Evolutionary conservation across 2,113 vertebrate species (phyloP), one percentile per base, ranked within the genome.

Genomic region (Oxyura jamaicensis): DNA sequence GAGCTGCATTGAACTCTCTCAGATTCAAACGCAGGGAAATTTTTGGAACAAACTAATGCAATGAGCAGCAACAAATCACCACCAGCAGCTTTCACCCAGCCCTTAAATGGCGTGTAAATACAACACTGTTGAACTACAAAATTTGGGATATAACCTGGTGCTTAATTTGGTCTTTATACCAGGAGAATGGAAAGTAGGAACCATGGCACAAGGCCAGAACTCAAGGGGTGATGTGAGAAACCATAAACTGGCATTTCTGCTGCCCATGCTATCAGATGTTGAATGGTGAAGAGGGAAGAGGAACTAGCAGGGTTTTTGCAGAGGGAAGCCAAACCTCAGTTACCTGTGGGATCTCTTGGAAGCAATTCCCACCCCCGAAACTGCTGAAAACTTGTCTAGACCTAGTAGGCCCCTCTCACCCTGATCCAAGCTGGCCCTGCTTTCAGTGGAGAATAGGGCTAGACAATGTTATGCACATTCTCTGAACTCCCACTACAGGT

Each of bases 181-280:
- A 58, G 39, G 60, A 87, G 16, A 85, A 29, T 11, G 13, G 44
- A 41, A 41, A 0, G 0, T 44, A 33, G 68, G 42, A 90, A 44
- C 8, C 33, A 33, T 2, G 41, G 33, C 69, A 81, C 25, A 56
- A 80, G 91, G n/a, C 13, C 62, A 63, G 60, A 81, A 44, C 56
- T 59, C 55, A 44, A 41, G 77, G 15, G 15, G 4, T 41, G 42
- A 52, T 68, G 26, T 68, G 66, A 52, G n/a, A 87, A 56, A 74
- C 15, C 52, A 65, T 44, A 75, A 60, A 41, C 3, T 5, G 72
- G 28, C 19, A 22, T 13, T 84, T 83, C 73, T 86, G 31, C 48
- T 46, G n/a, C 25, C 44, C 3, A 3, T 36, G 25, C 28, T 1
- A 0, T 56, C 50, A 35, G 35, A 39, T 20, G 41, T 3, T 3